Conservation (phyloP, 2,888 invertebrate species). For the Eulithis testata region DNA sequence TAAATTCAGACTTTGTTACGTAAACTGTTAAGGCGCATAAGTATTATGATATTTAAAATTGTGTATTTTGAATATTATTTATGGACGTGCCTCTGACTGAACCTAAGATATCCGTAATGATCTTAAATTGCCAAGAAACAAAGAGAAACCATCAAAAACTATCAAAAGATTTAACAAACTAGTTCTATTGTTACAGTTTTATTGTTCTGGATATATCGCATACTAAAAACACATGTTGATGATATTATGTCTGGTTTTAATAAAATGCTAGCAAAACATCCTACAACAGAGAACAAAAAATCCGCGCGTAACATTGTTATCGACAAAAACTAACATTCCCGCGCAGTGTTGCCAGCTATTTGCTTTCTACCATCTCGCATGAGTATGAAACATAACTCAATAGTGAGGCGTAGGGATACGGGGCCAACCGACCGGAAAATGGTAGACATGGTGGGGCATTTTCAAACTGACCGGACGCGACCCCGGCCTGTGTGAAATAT, state of each 20-base stretch:
- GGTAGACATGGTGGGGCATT: conserved; percentile 74
- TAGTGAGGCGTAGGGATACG: conserved; percentile 69
- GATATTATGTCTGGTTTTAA: conserved; percentile 1
- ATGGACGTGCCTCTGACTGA: too few species aligned
- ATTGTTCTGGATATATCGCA: too few species aligned
- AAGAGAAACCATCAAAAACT: too few species aligned
- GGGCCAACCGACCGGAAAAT: conserved; percentile 76
- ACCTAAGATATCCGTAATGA: too few species aligned
- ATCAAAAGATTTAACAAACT: too few species aligned
- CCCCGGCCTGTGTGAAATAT: conserved; percentile 63
- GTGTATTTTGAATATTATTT: too few species aligned
- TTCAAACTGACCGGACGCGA: conserved; percentile 74
- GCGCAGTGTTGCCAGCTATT: conserved; percentile 47
- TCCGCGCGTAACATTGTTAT: conserved; percentile 30
- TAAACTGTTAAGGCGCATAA: not conserved
- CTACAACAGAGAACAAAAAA: conserved; percentile 14
- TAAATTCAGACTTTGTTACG: conserved; percentile 4
- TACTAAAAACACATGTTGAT: not conserved
- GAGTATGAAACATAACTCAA: conserved; percentile 77
- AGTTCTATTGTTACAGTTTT: too few species aligned
- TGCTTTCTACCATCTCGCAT: conserved; percentile 53
- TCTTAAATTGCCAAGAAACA: too few species aligned
- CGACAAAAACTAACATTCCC: conserved; percentile 44
- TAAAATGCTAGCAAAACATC: conserved; percentile 20
- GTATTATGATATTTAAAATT: too few species aligned